Base-by-base conservation (phyloP, 2,797 vertebrate genomes). In the Pantherophis vulpinus region DNA sequence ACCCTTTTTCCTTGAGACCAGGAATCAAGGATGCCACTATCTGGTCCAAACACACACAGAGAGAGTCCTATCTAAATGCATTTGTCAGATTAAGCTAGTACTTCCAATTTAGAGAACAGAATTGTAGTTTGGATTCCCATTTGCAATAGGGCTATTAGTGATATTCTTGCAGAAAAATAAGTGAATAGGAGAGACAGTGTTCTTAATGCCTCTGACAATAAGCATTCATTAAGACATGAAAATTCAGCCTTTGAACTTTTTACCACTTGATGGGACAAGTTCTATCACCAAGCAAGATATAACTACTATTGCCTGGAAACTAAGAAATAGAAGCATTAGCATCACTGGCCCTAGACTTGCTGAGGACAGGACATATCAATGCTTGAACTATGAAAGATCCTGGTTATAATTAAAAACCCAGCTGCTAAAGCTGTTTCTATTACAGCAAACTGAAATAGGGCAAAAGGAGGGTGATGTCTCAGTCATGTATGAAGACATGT, bases 381-480 rank as follows among this genome's bases (percentile, higher is more conserved):
- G 79, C 54, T 54, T 66, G 42, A 83, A 90, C 87, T 54, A 56
- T 60, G 83, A 60, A 90, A 92, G 42, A 90, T 55, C 61, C 55
- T 92, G 42, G 79, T 90, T 92, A 60, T 55, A 91, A 86, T 92
- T 92, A 89, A 60, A 14, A 92, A 56, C 51, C 59, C 87, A 87
- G 60, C 74, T 89, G 54, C 91, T 88, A 14, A 37, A 55, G 60
- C 58, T 47, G 90, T 63, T 86, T 37, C 63, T 83, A 83, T 83
- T 83, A 83, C 37, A 47, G 42, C 1, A 83, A 83, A 47, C 10
- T 47, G 74, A 47, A 83, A 42, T 23, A 83, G 74, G 20, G 20
- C 20, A 83, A 47, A 10, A 47, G 1, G 37, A 83, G 10, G 37
- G 20, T 11, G 42, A 83, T 83, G 37, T 47, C 42, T 10, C 20